Evolutionary conservation across 2,113 vertebrate genomes (phyloP), one percentile per base, ranked within the genome.

Genomic region (Caranx melampygus): DNA sequence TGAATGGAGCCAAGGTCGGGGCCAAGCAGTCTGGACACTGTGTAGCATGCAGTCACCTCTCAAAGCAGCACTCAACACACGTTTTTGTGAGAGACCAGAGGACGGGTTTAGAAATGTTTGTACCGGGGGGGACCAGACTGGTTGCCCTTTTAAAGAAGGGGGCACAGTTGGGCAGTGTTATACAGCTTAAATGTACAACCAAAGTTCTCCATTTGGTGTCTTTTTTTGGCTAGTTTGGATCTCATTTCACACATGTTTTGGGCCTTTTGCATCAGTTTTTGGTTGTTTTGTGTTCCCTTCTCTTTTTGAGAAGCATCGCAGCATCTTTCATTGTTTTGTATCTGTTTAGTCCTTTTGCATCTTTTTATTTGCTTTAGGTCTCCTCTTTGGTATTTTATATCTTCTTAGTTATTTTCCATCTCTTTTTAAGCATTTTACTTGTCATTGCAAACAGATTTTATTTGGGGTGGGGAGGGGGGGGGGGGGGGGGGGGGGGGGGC

Each of bases 1-100:
- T 78, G 68, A 85, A 74, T 72, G 72, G 55, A 83, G 80, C 75
- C 59, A 51, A 60, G 70, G 61, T 82, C 65, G 20, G 51, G 77
- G 84, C 83, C 83, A 79, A 78, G 59, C 60, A 84, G 76, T 79
- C 78, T 87, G 82, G 83, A 87, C 76, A 70, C 35, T 35, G 5
- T 59, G 52, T 82, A 82, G 80, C 75, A 81, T 71, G 78, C 85
- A 72, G 69, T 81, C 84, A 64, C 60, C 26, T 75, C 82, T 87
- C 64, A 81, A 65, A 83, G 83, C 63, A 57, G 52, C 69, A 34
- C 55, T 31, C 68, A 84, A 76, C 85, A 82, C 73, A 42, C 62
- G 69, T 83, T 86, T 85, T 64, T 79, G 66, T 79, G 52, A 21
- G n/a, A 71, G 26, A 70, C 51, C 59, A 52, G 63, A 60, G 67